phyloP scores from a whole-genome alignment of 2,797 vertebrate species.

The Hozukius guyotensis region DNA sequence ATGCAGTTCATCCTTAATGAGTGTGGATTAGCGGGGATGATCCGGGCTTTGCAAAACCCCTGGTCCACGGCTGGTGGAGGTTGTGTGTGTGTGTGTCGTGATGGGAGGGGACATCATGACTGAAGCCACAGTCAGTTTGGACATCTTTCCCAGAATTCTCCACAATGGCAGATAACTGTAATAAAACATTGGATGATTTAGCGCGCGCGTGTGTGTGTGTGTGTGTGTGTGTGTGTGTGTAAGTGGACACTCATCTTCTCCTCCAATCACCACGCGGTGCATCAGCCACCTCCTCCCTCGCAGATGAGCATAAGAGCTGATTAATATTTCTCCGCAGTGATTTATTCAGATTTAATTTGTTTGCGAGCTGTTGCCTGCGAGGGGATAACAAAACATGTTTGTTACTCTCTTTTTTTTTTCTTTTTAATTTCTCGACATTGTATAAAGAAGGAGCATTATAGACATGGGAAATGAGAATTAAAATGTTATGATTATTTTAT shows the following conservation, averaged over 20 bases:
- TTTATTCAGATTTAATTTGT: conserved; percentile 71
- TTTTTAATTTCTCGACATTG: background rate
- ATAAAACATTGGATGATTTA: conserved; percentile 54
- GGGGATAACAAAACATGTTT: conserved; percentile 49
- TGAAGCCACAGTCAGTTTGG: conserved; percentile 64
- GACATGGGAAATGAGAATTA: conserved; percentile 21
- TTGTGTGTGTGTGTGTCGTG: conserved; percentile 5
- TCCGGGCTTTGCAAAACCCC: conserved; percentile 86
- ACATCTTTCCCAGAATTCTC: conserved; percentile 66
- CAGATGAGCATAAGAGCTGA: conserved; percentile 62
- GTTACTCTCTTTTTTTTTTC: conserved; percentile 20
- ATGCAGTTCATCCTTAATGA: conserved; percentile 88
- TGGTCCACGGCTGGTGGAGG: conserved; percentile 64
- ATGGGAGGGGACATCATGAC: conserved; percentile 39
- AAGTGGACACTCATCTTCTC: background rate
- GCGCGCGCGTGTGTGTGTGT: background rate
- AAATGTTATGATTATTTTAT: conserved; percentile 50
- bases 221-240: background rate
- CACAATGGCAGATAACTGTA: conserved; percentile 43
- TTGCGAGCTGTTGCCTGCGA: conserved; percentile 49
- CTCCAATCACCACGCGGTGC: conserved; percentile 39
- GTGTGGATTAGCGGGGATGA: conserved; percentile 91
- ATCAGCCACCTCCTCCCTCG: conserved; percentile 34
- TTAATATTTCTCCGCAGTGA: conserved; percentile 71
- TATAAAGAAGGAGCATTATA: conserved; percentile 19